Conservation (phyloP, 1,140 invertebrate species). For the Eumeta japonica region DNA sequence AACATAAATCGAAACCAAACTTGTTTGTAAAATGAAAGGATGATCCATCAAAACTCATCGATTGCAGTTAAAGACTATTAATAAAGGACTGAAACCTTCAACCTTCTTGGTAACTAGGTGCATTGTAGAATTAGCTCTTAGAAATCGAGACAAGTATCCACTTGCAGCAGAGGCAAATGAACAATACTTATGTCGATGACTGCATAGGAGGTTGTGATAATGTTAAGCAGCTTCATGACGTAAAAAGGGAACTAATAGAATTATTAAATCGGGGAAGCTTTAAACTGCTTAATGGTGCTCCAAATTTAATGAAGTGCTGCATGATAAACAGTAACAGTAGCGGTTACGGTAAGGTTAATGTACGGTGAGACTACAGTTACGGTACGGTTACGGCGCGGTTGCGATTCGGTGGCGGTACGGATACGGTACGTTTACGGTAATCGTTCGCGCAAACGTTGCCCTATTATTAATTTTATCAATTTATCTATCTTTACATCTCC, state of each 20-base stretch:
- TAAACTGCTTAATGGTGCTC: constrained; percentile 9
- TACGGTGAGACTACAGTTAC: no score
- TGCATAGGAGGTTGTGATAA: neutral
- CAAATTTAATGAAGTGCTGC: constrained; percentile 6
- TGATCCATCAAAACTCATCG: no score
- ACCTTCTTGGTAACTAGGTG: constrained; percentile 3
- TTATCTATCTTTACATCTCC: no score
- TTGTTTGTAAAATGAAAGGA: constrained; percentile 4
- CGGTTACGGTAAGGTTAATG: no score
- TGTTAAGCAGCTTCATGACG: constrained; percentile 1
- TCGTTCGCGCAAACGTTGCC: no score
- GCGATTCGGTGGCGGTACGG: no score
- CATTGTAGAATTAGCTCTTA: constrained; percentile 2
- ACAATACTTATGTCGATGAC: constrained; percentile 9
- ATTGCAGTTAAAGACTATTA: no score
- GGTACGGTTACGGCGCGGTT: no score
- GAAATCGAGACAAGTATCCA: no score
- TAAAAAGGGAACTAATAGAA: constrained; percentile 2
- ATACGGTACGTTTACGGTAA: no score
- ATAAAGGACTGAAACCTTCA: neutral
- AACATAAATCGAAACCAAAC: neutral
- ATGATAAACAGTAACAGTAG: no score
- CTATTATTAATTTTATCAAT: no score
- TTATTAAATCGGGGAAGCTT: constrained; percentile 6
- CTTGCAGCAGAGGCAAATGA: constrained; percentile 3